Conservation (phyloP, 2,888 invertebrate species). For the Xylophagus ater region DNA sequence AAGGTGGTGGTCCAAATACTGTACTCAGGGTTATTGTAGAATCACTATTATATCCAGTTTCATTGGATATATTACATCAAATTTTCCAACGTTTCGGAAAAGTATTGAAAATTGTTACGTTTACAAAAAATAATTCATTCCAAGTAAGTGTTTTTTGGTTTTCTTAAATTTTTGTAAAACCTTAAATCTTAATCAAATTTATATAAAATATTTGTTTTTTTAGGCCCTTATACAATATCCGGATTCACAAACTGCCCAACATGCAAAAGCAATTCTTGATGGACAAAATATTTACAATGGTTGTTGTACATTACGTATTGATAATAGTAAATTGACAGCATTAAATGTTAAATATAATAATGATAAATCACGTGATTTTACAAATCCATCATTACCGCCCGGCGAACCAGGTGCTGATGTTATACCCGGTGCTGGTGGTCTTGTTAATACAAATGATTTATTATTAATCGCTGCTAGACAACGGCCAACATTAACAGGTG, state of each 20-base stretch:
- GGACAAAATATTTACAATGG: conserved; percentile 99
- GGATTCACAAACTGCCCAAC: conserved; percentile 92
- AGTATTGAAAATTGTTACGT: conserved; percentile 98
- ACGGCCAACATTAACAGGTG: conserved; percentile 40
- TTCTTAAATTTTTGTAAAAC: conserved; percentile 11
- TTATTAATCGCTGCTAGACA: conserved; percentile 40
- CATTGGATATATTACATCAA: conserved; percentile 92
- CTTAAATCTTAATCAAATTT: conserved; percentile 5
- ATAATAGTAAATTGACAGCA: conserved; percentile 96
- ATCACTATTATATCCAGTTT: conserved; percentile 97
- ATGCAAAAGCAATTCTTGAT: conserved; percentile 92
- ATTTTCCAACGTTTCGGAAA: conserved; percentile 98
- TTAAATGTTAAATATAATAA: conserved; percentile 99
- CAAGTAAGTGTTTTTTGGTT: conserved; percentile 29
- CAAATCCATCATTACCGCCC: conserved; percentile 93
- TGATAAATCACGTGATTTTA: conserved; percentile 98
- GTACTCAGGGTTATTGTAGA: conserved; percentile 97
- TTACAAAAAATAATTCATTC: conserved; percentile 93
- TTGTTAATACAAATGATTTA: conserved; percentile 46
- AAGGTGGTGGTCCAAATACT: conserved; percentile 86
- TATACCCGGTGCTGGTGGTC: conserved; percentile 43
- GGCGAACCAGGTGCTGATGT: conserved; percentile 66
- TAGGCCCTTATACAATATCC: conserved; percentile 99
- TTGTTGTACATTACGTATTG: conserved; percentile 97
- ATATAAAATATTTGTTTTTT: conserved; percentile 50